Evolutionary conservation across 2,888 invertebrate species (phyloP).

Genomic region (Agrilus biguttatus): DNA sequence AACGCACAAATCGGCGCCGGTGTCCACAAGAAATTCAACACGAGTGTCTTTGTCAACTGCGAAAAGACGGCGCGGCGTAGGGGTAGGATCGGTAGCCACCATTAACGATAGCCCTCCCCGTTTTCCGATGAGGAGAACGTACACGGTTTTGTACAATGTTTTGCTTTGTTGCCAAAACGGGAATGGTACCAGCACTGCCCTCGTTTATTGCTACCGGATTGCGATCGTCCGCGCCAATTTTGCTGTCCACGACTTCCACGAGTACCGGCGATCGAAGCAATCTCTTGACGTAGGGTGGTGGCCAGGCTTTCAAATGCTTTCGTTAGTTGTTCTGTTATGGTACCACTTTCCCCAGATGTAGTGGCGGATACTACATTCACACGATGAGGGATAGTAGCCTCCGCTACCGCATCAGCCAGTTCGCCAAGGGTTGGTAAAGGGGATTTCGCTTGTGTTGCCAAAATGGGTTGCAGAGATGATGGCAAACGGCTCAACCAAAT

Average conservation of each 20-base stretch:
- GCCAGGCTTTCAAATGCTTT: neutral
- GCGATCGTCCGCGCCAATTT: conserved; percentile 17
- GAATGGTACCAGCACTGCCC: neutral
- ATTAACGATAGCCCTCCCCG: no score
- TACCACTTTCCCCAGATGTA: neutral
- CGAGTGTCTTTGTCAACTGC: no score
- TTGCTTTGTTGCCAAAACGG: neutral
- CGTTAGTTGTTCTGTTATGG: neutral
- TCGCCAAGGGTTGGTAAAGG: no score
- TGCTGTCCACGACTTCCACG: conserved; percentile 17
- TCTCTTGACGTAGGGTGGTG: neutral
- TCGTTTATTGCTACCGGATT: neutral
- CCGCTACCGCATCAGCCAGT: neutral
- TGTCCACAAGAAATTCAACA: no score
- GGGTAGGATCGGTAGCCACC: no score
- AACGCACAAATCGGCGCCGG: neutral
- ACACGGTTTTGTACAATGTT: neutral
- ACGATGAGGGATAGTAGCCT: neutral
- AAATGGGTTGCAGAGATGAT: conserved; percentile 1
- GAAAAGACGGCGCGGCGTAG: no score
- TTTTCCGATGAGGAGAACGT: neutral
- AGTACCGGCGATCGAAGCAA: conserved; percentile 18
- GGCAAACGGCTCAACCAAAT: conserved; percentile 3
- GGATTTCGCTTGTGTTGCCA: neutral
- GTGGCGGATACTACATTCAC: neutral